phyloP scores from a whole-genome alignment of 2,888 invertebrate species.

The Chouioia cunea region DNA sequence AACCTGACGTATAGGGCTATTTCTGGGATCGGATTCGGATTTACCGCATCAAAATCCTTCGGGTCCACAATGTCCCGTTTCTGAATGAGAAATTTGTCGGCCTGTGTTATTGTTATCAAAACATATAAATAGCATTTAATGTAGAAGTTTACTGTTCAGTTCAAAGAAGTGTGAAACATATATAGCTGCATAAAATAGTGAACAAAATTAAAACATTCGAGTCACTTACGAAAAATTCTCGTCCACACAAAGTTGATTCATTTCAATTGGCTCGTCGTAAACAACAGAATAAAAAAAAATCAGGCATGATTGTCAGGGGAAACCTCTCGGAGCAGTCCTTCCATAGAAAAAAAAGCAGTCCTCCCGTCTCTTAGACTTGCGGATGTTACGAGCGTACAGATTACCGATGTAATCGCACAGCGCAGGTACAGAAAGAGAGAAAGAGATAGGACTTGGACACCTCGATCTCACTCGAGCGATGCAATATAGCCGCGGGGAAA shows the following conservation, averaged over 20 bases:
- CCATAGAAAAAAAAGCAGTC: conserved; percentile 1
- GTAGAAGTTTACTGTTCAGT: too few species aligned
- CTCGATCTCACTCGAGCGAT: conserved; percentile 22
- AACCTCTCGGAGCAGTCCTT: conserved; percentile 24
- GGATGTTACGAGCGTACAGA: conserved; percentile 50
- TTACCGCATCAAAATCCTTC: too few species aligned
- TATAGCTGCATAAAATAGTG: too few species aligned
- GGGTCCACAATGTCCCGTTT: too few species aligned
- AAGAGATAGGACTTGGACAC: neutral
- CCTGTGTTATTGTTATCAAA: too few species aligned
- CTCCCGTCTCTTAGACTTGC: conserved; percentile 20
- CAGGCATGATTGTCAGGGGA: conserved; percentile 20
- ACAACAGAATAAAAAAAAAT: conserved; percentile 33
- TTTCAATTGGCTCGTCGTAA: conserved; percentile 37
- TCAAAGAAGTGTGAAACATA: too few species aligned
- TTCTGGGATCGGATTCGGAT: too few species aligned
- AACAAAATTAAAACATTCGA: too few species aligned
- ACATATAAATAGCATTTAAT: too few species aligned
- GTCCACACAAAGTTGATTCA: conserved; percentile 21
- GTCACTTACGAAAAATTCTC: neutral
- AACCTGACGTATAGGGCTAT: too few species aligned
- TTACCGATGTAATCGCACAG: conserved; percentile 52
- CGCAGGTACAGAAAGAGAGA: conserved; percentile 1
- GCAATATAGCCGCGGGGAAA: conserved; percentile 39
- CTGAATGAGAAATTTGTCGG: too few species aligned